Base-by-base conservation (phyloP, 2,113 vertebrate genomes). In the Talpa occidentalis region DNA sequence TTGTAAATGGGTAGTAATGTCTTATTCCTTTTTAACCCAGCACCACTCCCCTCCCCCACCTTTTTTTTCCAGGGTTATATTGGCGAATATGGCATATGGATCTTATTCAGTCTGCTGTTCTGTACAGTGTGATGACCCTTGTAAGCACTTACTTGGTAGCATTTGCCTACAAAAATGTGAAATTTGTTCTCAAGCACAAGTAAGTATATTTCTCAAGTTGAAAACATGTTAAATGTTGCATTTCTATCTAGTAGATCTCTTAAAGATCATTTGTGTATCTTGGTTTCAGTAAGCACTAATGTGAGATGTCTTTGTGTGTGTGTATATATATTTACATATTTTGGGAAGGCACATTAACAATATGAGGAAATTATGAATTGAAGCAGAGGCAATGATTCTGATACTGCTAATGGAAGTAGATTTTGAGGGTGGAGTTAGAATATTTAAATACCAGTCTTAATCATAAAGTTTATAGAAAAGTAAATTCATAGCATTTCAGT, bases 61-160 rank as follows among this genome's bases (percentile, higher is more conserved):
- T 14, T 10, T 6, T 44, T 22, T 16, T 95, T 44, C 1, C 74
- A 99, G 99, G 99, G 99, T 97, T 99, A 22, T 99, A 99, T 10
- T 99, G 99, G 99, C 98, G 99, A 96, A 99, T 99, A 96, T 99
- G 99, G 99, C 99, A 99, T 7, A 99, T 99, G 99, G 99, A 99
- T 89, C 98, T 99, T 0, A 98, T 99, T 91, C 99, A 99, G 98
- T 99, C 99, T 3, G 99, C 99, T 4, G 99, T 99, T 12, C 97
- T 99, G 15, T 99, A 99, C n/a, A 98, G 98, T 0, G 99, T 99
- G 16, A 99, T 99, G 99, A 99, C 99, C 0, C 98, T 99, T 56
- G 98, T 99, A 98, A 99, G 99, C 97, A 99, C 99, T 5, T 99
- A 99, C 32, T 98, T 99, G 21, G 99, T 99, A 40, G 99, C 99